Evolutionary conservation across 30 jellyfish, hydroid and myxozoan genomes (phyloP).

Genomic region (Pseudorhiza aurosa): DNA sequence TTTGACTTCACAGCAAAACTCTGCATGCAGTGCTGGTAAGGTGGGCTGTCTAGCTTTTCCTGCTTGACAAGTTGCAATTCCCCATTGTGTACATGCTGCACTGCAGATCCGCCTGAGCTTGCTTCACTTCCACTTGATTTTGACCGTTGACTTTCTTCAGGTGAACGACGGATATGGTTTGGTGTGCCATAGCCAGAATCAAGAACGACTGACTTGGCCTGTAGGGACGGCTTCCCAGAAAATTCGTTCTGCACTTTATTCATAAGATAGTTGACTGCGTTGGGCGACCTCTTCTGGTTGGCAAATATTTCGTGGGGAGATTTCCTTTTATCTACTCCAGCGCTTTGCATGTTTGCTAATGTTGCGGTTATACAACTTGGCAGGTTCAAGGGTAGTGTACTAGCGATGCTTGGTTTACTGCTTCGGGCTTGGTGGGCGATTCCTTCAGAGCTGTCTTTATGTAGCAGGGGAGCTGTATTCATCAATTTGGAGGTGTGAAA

Average conservation of each 20-base stretch:
- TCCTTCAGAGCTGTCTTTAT: constrained; percentile 12
- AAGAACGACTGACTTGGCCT: constrained; percentile 2
- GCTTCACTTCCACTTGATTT: constrained; percentile 70
- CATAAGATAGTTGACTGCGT: not conserved
- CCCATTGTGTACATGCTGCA: not conserved
- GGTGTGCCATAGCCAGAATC: constrained; percentile 34
- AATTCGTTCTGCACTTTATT: not conserved
- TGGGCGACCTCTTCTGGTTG: constrained; percentile 21
- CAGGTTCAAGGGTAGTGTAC: not conserved
- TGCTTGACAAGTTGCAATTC: constrained; percentile 44
- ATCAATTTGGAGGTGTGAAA: constrained; percentile 16
- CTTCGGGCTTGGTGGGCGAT: constrained; percentile 9
- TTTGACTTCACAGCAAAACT: constrained; percentile 50
- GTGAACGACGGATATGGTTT: constrained; percentile 11
- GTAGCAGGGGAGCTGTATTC: not conserved
- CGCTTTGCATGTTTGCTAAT: constrained; percentile 3
- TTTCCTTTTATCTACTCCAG: constrained; percentile 19
- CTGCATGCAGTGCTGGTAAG: constrained; percentile 55
- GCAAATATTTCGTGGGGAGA: constrained; percentile 36
- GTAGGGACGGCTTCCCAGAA: not conserved
- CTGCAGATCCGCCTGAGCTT: constrained; percentile 38
- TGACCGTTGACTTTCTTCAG: constrained; percentile 58
- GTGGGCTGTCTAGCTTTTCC: constrained; percentile 67
- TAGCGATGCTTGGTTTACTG: not conserved
- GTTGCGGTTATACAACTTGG: constrained; percentile 11